Conservation (phyloP, 1,140 invertebrate species). For the Zaprionus nigranus region DNA sequence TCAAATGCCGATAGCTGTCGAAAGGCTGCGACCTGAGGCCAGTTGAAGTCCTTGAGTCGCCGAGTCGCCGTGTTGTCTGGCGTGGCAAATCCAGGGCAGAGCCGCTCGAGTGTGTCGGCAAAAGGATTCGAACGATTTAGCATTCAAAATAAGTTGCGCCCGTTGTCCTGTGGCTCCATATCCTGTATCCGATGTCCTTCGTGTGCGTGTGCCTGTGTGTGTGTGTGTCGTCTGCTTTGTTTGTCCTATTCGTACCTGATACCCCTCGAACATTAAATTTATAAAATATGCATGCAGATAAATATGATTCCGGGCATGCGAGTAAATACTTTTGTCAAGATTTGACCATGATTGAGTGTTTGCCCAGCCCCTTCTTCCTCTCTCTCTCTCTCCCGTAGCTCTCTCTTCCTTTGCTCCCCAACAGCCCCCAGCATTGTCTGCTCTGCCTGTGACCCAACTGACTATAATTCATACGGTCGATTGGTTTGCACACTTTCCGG, state of each 20-base stretch:
- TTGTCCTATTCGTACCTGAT: conserved; percentile 44
- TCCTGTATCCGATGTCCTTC: conserved; percentile 11
- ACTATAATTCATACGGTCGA: conserved; percentile 77
- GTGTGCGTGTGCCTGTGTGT: conserved; percentile 19
- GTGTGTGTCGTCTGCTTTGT: conserved; percentile 58
- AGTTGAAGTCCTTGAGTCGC: conserved; percentile 28
- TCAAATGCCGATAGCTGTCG: conserved; percentile 62
- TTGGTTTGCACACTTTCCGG: conserved; percentile 59
- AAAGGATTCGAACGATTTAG: conserved; percentile 81
- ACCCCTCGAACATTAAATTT: conserved; percentile 65
- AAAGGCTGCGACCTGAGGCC: conserved; percentile 37
- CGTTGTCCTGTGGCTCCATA: conserved; percentile 23
- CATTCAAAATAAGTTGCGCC: conserved; percentile 73
- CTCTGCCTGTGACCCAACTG: conserved; percentile 36
- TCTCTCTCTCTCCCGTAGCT: background rate
- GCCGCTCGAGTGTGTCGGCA: conserved; percentile 72
- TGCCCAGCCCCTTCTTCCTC: conserved; percentile 21
- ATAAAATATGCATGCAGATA: conserved; percentile 81
- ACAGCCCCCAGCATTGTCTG: conserved; percentile 9
- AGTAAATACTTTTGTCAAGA: conserved; percentile 76
- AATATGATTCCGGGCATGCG: conserved; percentile 74
- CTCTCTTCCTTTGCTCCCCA: background rate
- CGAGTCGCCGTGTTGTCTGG: conserved; percentile 28
- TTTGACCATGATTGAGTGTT: conserved; percentile 77
- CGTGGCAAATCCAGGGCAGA: conserved; percentile 57